These are phyloP conservation scores for Embiotoca jacksoni DNA, from an alignment of 2,113 vertebrate species.

Conservation along the genomic window DNA sequence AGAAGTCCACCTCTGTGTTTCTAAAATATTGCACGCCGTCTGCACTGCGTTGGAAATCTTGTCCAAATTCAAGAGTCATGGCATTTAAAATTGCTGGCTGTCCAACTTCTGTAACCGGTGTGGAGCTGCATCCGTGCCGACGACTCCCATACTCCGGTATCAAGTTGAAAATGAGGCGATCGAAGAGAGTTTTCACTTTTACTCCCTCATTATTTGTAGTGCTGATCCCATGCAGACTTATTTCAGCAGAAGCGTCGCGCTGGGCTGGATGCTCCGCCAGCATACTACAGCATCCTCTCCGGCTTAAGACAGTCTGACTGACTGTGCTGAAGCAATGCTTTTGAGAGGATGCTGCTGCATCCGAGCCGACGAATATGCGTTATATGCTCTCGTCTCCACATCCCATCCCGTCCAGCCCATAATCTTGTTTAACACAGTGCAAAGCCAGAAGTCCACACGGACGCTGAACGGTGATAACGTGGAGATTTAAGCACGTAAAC, in stretches of 20 bases:
- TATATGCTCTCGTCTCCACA: constrained; percentile 50
- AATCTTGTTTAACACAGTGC: constrained; percentile 56
- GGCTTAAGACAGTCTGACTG: constrained; percentile 52
- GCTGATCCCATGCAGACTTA: constrained; percentile 22
- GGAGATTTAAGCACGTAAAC: constrained; percentile 40
- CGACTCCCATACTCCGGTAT: constrained; percentile 52
- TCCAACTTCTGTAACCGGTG: constrained; percentile 75
- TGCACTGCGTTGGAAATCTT: constrained; percentile 40
- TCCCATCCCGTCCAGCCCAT: constrained; percentile 56
- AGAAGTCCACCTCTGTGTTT: constrained; percentile 36
- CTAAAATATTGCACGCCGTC: constrained; percentile 27
- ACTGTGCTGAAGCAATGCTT: constrained; percentile 48
- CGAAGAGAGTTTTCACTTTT: constrained; percentile 25
- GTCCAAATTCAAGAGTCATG: constrained; percentile 66
- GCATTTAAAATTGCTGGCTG: constrained; percentile 42
- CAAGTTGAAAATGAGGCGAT: constrained; percentile 65
- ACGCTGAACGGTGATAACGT: constrained; percentile 13
- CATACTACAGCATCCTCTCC: constrained; percentile 62
- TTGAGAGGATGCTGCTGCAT: constrained; percentile 71
- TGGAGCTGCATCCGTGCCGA: constrained; percentile 58
- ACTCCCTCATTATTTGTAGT: not conserved
- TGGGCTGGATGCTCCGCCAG: constrained; percentile 54
- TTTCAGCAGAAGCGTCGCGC: constrained; percentile 26
- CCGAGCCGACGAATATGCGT: constrained; percentile 55
- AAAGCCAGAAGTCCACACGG: constrained; percentile 34